Evolutionary conservation across 2,797 vertebrate genomes (phyloP), one percentile per base, ranked within the genome.

Genomic region (Hoplostethus mediterraneus): DNA sequence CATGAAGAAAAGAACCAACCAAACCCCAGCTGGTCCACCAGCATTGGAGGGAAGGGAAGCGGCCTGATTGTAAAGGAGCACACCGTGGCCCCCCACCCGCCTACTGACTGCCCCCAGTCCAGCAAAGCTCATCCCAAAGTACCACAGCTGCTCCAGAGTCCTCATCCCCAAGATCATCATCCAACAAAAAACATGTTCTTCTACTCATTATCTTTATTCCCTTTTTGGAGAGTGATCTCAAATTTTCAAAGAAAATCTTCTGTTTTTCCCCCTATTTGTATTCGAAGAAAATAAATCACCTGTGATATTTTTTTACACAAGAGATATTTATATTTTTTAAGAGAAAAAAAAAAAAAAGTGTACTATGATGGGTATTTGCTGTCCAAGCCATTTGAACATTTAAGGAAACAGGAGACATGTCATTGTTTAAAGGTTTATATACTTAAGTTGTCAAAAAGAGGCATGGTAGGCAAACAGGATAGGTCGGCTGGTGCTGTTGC

Each of bases 241-340:
- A 84, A 71, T 85, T 88, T 84, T 82, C 85, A 80, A 85, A 91
- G 79, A 86, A 86, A 49, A 42, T 63, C 25, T 25, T 40, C 51
- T 57, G 83, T 81, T 83, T 65, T 55, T 82, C 79, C 78, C 88
- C 80, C 82, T 92, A 88, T 93, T 94, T 94, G 91, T 94, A 93
- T 87, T 87, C 83, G 77, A 93, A 85, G 74, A 78, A 80, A 83
- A 83, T 25, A 76, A 90, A 92, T 89, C 81, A 71, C 84, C 88
- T 75, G 87, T 85, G 86, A 88, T 94, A 95, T 95, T 95, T 95
- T 96, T 96, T 90, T 95, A 95, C 91, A 73, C 82, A 67, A 94
- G 91, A 95, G 90, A 93, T 95, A 95, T 95, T 95, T 95, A 94
- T 95, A 95, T 95, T 92, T 94, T 94, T 94, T 91, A 92, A 88